Base-by-base conservation (phyloP, 2,113 vertebrate genomes). In the Leptodactylus fuscus region DNA sequence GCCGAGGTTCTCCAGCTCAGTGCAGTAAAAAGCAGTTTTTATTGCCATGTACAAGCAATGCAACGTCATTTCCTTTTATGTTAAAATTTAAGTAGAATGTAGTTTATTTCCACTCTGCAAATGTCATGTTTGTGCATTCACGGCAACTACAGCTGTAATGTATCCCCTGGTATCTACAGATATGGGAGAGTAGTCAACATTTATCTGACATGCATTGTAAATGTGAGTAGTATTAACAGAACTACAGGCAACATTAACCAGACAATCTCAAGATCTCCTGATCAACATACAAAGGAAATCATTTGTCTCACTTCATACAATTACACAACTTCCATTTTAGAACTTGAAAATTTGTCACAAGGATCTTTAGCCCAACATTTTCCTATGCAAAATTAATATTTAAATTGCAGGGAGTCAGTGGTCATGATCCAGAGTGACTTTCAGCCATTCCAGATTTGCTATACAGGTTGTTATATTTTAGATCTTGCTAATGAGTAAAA, bases 381-480 rank as follows among this genome's bases (percentile, higher is more conserved):
- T 1, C 11, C 51, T 11, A 13, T 5, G n/a, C 10, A 18, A 12
- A 58, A n/a, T 36, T 48, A 29, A 18, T 34, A 77, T 38, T 29
- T 12, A 78, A 55, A 78, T 20, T 38, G 29, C 3, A 58, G 22
- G 12, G 27, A 55, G 16, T 32, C 46, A 51, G 11, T 51, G 48
- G 24, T 58, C 34, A 78, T 78, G 49, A 38, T 55, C 51, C 32
- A n/a, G 51, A 34, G 58, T 78, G 51, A 78, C 51, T 41, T 36
- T 58, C 32, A 78, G 49, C 20, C 20, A 58, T 18, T 78, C 12
- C 22, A 36, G 9, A 78, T 38, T 78, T 78, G 22, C 44, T 16
- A 29, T 48, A 16, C 51, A 78, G 76, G 10, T 58, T 41, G 32
- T 53, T 77, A 53, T 36, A 9, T 77, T 77, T 76, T 36, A 77